Evolutionary conservation across 2,797 vertebrate species (phyloP).

Genomic region (Myripristis murdjan): DNA sequence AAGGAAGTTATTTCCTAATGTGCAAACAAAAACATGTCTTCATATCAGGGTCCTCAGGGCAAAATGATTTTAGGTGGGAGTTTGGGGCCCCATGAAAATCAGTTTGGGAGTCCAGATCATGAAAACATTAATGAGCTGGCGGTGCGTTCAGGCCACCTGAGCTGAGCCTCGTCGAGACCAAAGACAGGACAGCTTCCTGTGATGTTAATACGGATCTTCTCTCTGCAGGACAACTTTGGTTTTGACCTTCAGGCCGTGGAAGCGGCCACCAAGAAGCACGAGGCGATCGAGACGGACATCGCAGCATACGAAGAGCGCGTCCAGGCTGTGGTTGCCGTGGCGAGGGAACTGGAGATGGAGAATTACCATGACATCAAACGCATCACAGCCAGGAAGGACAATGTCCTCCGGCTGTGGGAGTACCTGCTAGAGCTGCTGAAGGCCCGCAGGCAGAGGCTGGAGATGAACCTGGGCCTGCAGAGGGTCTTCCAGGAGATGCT

Average conservation of each 20-base stretch:
- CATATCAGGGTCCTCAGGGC: no score
- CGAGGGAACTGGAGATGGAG: slow-evolving; percentile 92
- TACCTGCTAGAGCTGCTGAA: slow-evolving; percentile 93
- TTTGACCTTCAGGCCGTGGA: slow-evolving; percentile 95
- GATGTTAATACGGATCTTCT: no score
- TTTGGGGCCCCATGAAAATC: no score
- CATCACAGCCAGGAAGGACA: slow-evolving; percentile 92
- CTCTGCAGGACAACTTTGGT: slow-evolving; percentile 99
- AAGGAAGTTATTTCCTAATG: no score
- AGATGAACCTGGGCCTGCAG: slow-evolving; percentile 93
- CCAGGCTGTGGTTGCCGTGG: slow-evolving; percentile 91
- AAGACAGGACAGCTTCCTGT: no score
- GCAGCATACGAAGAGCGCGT: slow-evolving; percentile 94
- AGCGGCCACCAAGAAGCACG: slow-evolving; percentile 97
- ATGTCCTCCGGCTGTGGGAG: slow-evolving; percentile 94
- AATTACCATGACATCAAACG: slow-evolving; percentile 95
- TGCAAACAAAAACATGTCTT: no score
- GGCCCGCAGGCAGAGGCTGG: slow-evolving; percentile 90
- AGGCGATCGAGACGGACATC: slow-evolving; percentile 97
- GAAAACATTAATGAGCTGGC: no score
- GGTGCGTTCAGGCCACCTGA: no score
- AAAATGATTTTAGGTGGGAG: no score
- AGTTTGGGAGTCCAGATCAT: no score
- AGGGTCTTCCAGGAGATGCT: slow-evolving; percentile 98
- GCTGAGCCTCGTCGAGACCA: no score